Evolutionary conservation across 2,888 invertebrate species (phyloP), one percentile per base, ranked within the genome.

Genomic region (Philopedon plagiatum): DNA sequence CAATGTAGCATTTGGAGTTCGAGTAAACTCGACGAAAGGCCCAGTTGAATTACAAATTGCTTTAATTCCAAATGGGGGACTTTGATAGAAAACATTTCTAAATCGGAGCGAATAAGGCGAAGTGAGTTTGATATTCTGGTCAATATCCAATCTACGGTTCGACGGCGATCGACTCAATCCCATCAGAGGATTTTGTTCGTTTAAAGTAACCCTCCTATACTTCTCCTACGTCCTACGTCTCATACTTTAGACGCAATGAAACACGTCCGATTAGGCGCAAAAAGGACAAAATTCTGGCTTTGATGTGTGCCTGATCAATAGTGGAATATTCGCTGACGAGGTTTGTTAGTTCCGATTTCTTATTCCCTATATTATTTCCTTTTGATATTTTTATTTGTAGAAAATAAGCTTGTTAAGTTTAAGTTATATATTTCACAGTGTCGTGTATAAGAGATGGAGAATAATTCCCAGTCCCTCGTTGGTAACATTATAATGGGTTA

Each of bases 61-160:
- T 67, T 49, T 60, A 67, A 58, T 49, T 67, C 60, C 58, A 23
- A 60, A 60, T 46, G 32, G 51, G 51, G 49, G 44, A 60, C 41
- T 60, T 67, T 67, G 49, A 23, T 37, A 15, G 58, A 26, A 44
- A 64, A 67, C 57, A 60, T 67, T 67, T 67, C 51, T 32, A 67
- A 67, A 67, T 49, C 39, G 57, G 60, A 34, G 49, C 60, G 49
- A 15, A 67, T 46, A n/a, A n/a, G n/a, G 34, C 60, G 67, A 44
- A 58, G 60, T 51, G 60, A 67, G 58, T 67, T 67, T 67, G 67
- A 67, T 67, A 67, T 67, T 67, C 67, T 60, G 67, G 60, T 67
- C 67, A 67, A 67, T 67, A 60, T 58, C 67, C 49, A 67, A 67
- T 58, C 44, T 58, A 67, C 67, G 67, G 67, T 58, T 49, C 51